Base-by-base conservation (phyloP, 2,113 vertebrate species). In the Sinocyclocheilus rhinocerous region DNA sequence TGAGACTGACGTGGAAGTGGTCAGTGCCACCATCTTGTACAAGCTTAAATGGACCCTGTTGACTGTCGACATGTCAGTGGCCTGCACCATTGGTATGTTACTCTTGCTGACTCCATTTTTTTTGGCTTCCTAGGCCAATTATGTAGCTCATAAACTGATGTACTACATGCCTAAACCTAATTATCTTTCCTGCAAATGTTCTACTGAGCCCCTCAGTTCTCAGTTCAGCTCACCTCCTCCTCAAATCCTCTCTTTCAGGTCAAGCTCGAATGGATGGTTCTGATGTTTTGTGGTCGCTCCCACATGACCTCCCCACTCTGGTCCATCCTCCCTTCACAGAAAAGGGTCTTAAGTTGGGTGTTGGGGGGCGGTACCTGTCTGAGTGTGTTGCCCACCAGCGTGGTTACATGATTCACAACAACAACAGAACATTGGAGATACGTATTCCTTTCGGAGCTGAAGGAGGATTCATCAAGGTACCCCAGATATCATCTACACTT, bases 11-110 rank as follows among this genome's bases (percentile, higher is more conserved):
- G 73, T 92, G 50, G 90, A 91, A 78, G 81, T 69, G 33, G 83
- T 92, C 70, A 89, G 89, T 48, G 87, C 88, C 12, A 89, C 90
- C 29, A 83, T 92, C 8, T 76, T 91, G 10, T 92, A 91, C 86
- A 87, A 85, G 79, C 88, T 89, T 29, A 88, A 88, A 24, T 92
- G 91, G 91, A 89, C 88, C 4, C 79, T 92, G 20, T 55, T 90
- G 29, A 76, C 83, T 29, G 86, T 92, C 84, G 91, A 92, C 26
- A 55, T 80, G 24, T 87, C 91, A 0, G 69, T 88, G 63, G 86
- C 90, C 15, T 92, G 91, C 42, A 79, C 75, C 57, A 83, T 80
- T 81, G 86, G 88, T 90, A 85, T 24, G 86, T 18, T 76, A 8
- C 13, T 39, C 2, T 59, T 59, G 20, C 36, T 5, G 10, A 36